These are phyloP conservation scores for Orthosia incerta DNA, from an alignment of 2,888 invertebrate species.

Conservation along the genomic window DNA sequence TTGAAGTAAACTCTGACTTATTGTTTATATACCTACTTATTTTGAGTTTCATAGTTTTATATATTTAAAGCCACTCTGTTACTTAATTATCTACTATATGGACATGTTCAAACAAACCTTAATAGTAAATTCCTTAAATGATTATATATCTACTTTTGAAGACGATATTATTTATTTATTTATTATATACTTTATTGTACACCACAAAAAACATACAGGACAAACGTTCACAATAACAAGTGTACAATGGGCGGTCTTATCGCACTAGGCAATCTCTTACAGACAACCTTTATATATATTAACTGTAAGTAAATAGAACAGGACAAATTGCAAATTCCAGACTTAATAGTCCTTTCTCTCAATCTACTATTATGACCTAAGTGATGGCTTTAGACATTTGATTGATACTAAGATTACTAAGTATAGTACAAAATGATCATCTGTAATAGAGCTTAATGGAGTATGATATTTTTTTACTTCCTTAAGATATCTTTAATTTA, in stretches of 20 bases:
- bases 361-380: neutral
- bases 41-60: constrained; percentile 16
- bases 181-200: too few relatives aligned
- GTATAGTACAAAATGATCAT: neutral
- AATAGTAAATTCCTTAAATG: neutral
- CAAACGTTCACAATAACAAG: too few relatives aligned
- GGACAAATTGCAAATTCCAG: neutral
- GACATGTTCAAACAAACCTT: neutral
- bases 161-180: constrained; percentile 1
- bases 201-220: too few relatives aligned
- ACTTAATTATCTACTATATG: neutral
- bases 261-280: too few relatives aligned
- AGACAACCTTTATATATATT: too few relatives aligned
- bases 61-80: neutral
- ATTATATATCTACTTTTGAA: neutral
- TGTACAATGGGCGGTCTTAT: too few relatives aligned
- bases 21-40: constrained; percentile 15
- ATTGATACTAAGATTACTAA: neutral
- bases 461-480: neutral
- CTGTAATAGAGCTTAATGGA: neutral
- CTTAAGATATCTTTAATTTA: constrained; percentile 9
- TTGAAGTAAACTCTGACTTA: constrained; percentile 11
- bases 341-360: constrained; percentile 17
- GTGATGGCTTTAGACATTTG: neutral
- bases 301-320: neutral